A percentile compares a stretch with the other conserved stretches of the same genome.
Evolutionary conservation across 2,113 vertebrate genomes (phyloP).

Genomic region (Carassius gibelio): DNA sequence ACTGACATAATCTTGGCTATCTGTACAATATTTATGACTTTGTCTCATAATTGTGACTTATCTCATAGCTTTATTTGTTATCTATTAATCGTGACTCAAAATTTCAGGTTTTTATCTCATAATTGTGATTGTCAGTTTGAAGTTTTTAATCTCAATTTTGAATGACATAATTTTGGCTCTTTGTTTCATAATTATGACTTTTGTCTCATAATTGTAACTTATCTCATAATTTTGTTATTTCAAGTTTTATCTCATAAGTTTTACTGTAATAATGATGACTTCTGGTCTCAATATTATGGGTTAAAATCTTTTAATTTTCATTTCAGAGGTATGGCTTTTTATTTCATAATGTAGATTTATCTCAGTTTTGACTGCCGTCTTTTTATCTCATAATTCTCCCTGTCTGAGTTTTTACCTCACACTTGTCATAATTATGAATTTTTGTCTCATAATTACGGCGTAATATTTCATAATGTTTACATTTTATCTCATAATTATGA

Average conservation of each 20-base stretch:
- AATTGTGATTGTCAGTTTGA: background rate
- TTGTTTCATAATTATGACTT: background rate
- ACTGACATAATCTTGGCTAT: too few species aligned
- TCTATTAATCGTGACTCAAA: too few species aligned
- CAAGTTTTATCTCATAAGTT: background rate
- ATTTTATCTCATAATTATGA: background rate
- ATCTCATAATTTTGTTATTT: background rate
- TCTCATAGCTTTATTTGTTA: background rate
- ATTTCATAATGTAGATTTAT: background rate
- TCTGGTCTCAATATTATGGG: background rate
- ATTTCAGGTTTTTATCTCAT: background rate
- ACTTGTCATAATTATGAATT: background rate
- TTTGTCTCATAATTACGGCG: background rate
- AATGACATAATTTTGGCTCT: background rate
- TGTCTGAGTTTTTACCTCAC: background rate
- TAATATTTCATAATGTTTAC: background rate
- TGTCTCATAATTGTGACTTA: background rate
- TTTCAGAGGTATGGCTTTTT: background rate
- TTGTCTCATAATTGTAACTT: background rate
- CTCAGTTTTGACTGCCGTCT: background rate
- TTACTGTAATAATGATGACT: background rate
- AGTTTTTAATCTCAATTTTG: background rate
- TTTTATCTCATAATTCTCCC: background rate
- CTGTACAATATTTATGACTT: too few species aligned
- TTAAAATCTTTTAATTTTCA: background rate